Conservation (phyloP, 1,140 invertebrate species). For the Ptiloglossa arizonensis region DNA sequence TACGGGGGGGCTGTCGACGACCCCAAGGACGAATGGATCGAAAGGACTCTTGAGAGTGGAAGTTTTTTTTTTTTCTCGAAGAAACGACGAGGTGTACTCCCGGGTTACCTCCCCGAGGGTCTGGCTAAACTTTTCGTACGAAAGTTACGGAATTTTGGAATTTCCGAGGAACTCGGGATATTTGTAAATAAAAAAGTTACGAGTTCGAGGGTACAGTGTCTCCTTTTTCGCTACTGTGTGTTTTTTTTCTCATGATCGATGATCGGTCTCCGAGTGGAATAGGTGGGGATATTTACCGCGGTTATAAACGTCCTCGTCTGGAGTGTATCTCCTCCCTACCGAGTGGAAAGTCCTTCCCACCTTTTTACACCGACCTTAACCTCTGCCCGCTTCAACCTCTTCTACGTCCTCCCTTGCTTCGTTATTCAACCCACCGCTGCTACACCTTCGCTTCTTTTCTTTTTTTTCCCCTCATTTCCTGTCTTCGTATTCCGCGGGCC, state of each 20-base stretch:
- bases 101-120: too few relatives aligned
- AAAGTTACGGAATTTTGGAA: too few relatives aligned
- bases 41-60: conserved; percentile 4
- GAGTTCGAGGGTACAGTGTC: too few relatives aligned
- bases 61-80: too few relatives aligned
- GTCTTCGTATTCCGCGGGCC: too few relatives aligned
- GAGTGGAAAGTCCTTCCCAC: conserved; percentile 50
- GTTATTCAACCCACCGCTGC: conserved; percentile 25
- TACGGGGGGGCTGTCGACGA: neutral
- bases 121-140: too few relatives aligned
- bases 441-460: neutral
- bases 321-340: conserved; percentile 29
- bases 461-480: conserved; percentile 49
- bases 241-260: neutral
- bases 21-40: neutral
- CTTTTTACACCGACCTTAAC: conserved; percentile 32
- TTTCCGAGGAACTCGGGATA: too few relatives aligned
- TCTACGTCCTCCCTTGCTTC: neutral
- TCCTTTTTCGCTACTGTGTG: neutral
- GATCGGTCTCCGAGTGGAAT: conserved; percentile 21
- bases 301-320: conserved; percentile 69
- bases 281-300: conserved; percentile 67
- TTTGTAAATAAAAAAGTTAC: too few relatives aligned
- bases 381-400: neutral
- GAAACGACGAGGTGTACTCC: too few relatives aligned